Percentiles rank a stretch among this genome's conserved stretches.
Conservation (phyloP, 1,140 invertebrate genomes). For the Akabosia matsudoensis region DNA sequence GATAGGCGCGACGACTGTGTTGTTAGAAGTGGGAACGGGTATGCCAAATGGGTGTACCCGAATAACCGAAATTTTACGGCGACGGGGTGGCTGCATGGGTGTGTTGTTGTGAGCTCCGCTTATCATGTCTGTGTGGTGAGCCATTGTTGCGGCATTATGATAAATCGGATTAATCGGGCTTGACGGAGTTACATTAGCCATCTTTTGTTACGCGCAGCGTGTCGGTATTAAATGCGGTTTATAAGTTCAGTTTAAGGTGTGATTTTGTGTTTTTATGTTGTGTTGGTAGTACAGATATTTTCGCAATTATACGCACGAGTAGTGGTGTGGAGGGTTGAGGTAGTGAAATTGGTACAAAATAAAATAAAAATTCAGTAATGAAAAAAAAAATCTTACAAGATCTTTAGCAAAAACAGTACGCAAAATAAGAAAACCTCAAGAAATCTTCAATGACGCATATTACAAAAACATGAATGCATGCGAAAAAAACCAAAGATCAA, state of each 20-base stretch:
- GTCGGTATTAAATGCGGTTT: no score
- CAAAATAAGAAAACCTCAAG: constrained; percentile 9
- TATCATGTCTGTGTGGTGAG: not conserved
- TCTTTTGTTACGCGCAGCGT: not conserved
- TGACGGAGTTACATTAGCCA: not conserved
- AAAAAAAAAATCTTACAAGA: not conserved
- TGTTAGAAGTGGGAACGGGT: not conserved
- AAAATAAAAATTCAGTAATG: not conserved
- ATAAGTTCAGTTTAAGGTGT: not conserved
- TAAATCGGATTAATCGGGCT: not conserved
- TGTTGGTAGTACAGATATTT: not conserved
- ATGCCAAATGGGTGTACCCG: not conserved
- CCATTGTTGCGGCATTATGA: not conserved
- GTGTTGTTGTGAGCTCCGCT: not conserved
- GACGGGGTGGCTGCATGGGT: not conserved
- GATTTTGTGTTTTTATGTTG: not conserved
- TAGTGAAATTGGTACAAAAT: not conserved
- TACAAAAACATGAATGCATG: not conserved
- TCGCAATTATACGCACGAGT: not conserved
- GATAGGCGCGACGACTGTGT: not conserved
- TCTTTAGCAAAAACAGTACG: not conserved
- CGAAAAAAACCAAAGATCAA: not conserved
- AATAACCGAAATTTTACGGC: constrained; percentile 21
- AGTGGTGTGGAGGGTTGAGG: not conserved
- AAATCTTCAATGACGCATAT: not conserved